These are phyloP conservation scores for Aramus guarauna DNA, from an alignment of 2,113 vertebrate genomes.

Conservation along the genomic window DNA sequence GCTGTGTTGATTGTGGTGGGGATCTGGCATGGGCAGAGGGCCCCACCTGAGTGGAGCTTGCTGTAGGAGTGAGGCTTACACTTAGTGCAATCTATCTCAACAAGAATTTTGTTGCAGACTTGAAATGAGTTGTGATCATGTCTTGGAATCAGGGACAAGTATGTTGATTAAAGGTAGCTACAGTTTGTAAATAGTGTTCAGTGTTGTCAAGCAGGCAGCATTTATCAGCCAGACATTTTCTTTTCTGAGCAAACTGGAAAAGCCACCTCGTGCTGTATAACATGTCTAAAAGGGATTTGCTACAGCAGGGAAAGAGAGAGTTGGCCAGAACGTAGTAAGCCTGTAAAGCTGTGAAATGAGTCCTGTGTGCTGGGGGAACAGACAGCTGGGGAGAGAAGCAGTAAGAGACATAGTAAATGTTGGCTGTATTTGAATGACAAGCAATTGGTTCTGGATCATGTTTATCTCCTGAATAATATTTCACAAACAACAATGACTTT, in stretches of 20 bases:
- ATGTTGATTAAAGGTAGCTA: neutral
- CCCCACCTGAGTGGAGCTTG: neutral
- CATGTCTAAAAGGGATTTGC: neutral
- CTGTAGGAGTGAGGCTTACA: neutral
- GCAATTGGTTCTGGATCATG: neutral
- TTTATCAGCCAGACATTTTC: neutral
- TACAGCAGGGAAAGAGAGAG: neutral
- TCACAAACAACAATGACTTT: neutral
- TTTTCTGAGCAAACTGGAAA: neutral
- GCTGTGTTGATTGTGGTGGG: neutral
- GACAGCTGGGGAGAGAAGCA: rapidly evolving
- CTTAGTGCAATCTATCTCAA: neutral
- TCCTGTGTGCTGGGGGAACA: neutral
- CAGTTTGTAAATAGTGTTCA: conserved; percentile 13
- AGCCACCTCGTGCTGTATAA: neutral
- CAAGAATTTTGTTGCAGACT: neutral
- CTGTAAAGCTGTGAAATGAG: neutral
- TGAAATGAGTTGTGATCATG: neutral
- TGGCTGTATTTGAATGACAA: neutral
- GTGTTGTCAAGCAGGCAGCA: neutral
- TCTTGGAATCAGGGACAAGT: neutral
- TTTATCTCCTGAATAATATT: neutral
- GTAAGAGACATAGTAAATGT: neutral
- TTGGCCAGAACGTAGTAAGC: neutral
- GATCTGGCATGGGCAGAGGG: neutral